Evolutionary conservation across 2,113 vertebrate genomes (phyloP).

Genomic region (Dasyornis broadbenti): DNA sequence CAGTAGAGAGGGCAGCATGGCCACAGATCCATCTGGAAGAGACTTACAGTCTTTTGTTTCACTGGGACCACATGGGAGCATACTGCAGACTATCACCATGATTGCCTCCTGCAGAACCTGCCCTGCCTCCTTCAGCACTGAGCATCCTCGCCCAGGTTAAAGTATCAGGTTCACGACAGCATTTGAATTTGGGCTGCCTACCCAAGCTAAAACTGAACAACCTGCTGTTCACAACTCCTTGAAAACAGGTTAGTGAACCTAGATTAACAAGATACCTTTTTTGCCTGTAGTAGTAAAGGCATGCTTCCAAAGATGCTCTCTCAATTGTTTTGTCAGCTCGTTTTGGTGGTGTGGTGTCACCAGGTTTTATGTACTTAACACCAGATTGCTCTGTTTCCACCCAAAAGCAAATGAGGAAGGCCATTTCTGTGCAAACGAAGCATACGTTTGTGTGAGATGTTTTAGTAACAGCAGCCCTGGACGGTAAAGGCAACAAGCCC

Average conservation of each 20-base stretch:
- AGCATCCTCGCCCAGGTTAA: accelerated
- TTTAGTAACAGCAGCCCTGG: conserved; percentile 9
- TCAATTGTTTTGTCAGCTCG: neutral
- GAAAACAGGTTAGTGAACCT: neutral
- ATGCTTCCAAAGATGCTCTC: neutral
- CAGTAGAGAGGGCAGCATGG: neutral
- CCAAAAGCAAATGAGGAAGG: neutral
- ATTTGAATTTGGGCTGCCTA: neutral
- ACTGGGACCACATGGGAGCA: neutral
- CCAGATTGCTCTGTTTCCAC: neutral
- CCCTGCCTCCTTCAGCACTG: neutral
- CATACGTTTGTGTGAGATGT: neutral
- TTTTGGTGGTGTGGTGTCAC: neutral
- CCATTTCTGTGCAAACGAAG: neutral
- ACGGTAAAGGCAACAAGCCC: neutral
- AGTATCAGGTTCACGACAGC: neutral
- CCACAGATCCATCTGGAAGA: neutral
- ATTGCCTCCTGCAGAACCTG: neutral
- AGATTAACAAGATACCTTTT: neutral
- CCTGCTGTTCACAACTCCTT: neutral
- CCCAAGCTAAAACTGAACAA: neutral
- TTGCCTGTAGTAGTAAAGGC: neutral
- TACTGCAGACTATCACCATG: accelerated
- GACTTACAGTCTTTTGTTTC: neutral
- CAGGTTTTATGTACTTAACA: neutral